These are phyloP conservation scores for Miltochrista miniata DNA, from an alignment of 2,888 invertebrate species.

Conservation along the genomic window DNA sequence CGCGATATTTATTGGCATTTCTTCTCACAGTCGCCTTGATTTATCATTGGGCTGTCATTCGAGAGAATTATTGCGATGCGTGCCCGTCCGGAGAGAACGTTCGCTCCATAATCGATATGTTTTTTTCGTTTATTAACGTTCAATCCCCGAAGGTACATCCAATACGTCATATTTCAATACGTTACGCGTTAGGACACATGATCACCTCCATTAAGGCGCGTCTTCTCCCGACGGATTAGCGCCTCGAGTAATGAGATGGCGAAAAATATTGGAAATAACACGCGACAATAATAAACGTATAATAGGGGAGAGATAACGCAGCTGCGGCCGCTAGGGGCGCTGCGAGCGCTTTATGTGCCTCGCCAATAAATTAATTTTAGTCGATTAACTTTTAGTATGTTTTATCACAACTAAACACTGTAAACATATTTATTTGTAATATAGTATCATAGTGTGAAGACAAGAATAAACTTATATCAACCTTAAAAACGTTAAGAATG, in stretches of 20 bases:
- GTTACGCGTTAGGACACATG: slow-evolving; percentile 77
- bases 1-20: slow-evolving; percentile 79
- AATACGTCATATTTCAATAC: slow-evolving; percentile 80
- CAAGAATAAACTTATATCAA: too few species aligned
- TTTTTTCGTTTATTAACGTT: slow-evolving; percentile 68
- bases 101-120: slow-evolving; percentile 53
- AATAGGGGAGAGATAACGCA: slow-evolving; percentile 57
- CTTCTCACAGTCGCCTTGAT: slow-evolving; percentile 74
- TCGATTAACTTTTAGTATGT: slow-evolving; percentile 12
- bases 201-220: slow-evolving; percentile 78
- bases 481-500: too few species aligned
- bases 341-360: slow-evolving; percentile 39
- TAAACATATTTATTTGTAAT: too few species aligned
- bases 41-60: slow-evolving; percentile 72
- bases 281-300: slow-evolving; percentile 71
- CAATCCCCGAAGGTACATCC: slow-evolving; percentile 69
- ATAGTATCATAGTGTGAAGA: too few species aligned
- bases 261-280: slow-evolving; percentile 78
- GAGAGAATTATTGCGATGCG: slow-evolving; percentile 63
- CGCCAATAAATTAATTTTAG: slow-evolving; percentile 32
- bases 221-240: slow-evolving; percentile 79
- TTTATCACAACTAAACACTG: too few species aligned
- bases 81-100: slow-evolving; percentile 51
- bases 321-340: slow-evolving; percentile 67
- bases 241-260: slow-evolving; percentile 79